A percentile compares a stretch with the other conserved stretches of the same genome.
Evolutionary conservation across 2,797 vertebrate species (phyloP).

Genomic region (Huso huso): DNA sequence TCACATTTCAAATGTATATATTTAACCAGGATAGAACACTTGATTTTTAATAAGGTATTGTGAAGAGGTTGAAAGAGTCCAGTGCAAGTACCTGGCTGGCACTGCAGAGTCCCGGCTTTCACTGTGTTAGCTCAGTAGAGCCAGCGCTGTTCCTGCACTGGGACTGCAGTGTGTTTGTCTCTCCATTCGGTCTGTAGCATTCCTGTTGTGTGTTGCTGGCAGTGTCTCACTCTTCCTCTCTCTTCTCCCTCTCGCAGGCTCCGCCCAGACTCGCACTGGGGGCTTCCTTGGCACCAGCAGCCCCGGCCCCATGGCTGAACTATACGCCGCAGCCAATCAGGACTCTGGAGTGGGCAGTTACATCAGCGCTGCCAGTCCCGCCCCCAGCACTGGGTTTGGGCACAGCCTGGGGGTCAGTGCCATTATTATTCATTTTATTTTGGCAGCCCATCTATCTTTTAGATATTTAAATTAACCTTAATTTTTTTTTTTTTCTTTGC

Average conservation of each 20-base stretch:
- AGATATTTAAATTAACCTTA: too few relatives aligned
- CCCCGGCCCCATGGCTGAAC: slow-evolving; percentile 93
- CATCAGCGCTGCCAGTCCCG: slow-evolving; percentile 94
- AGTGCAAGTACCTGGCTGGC: too few relatives aligned
- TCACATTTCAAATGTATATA: too few relatives aligned
- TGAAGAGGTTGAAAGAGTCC: too few relatives aligned
- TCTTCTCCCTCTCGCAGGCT: slow-evolving; percentile 55
- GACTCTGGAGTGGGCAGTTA: slow-evolving; percentile 97
- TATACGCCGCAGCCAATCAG: slow-evolving; percentile 88
- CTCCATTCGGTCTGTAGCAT: too few relatives aligned
- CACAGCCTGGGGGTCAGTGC: slow-evolving; percentile 93
- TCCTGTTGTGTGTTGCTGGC: background rate
- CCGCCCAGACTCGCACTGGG: slow-evolving; percentile 83
- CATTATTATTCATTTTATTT: background rate
- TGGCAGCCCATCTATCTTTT: too few relatives aligned
- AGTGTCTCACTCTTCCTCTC: background rate
- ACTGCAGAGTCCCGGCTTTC: too few relatives aligned
- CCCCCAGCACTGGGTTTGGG: slow-evolving; percentile 90
- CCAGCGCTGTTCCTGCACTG: too few relatives aligned
- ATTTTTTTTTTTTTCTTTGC: slow-evolving; percentile 13
- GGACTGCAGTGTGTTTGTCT: too few relatives aligned
- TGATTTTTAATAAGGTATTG: too few relatives aligned
- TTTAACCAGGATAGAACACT: too few relatives aligned
- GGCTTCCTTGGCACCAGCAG: slow-evolving; percentile 96
- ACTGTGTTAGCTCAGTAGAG: too few relatives aligned